Percentiles rank a stretch among this genome's conserved stretches.
phyloP scores from a whole-genome alignment of 2,113 vertebrate species.

The Glareola pratincola region DNA sequence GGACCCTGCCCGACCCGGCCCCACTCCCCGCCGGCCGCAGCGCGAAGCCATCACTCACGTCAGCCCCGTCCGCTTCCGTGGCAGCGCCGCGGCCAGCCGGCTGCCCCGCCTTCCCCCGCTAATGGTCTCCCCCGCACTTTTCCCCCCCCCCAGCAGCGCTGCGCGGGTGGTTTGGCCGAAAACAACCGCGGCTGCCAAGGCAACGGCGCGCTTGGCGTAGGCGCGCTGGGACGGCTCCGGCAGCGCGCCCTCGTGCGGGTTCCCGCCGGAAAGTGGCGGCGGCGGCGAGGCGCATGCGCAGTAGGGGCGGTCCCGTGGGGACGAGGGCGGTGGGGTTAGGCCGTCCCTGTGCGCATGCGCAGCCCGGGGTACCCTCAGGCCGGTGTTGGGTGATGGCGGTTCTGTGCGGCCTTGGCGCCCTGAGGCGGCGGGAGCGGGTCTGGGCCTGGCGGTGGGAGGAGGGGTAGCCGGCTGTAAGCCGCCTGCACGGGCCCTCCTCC shows the following conservation, averaged over 20 bases:
- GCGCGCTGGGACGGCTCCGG: background rate
- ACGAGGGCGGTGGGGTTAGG: fast-evolving
- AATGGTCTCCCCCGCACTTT: background rate
- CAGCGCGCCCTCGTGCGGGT: fast-evolving
- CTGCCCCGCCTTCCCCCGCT: background rate
- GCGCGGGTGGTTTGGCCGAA: background rate
- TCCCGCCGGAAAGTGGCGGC: background rate
- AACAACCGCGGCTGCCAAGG: conserved; percentile 29
- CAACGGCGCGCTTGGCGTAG: background rate
- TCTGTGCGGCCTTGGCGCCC: fast-evolving
- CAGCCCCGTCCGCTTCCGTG: background rate
- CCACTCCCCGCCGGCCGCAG: background rate
- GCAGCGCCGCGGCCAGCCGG: no score
- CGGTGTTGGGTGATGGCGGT: fast-evolving
- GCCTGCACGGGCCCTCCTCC: background rate
- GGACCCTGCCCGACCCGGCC: background rate
- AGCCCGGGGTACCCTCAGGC: fast-evolving
- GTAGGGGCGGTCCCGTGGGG: fast-evolving
- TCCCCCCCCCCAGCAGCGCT: background rate
- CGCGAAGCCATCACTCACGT: background rate
- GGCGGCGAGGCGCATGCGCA: background rate
- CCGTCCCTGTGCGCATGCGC: fast-evolving
- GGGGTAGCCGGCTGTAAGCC: background rate
- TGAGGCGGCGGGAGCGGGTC: background rate
- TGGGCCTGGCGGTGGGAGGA: fast-evolving